Base-by-base conservation (phyloP, 2,888 invertebrate species). In the Artemia sinica region DNA sequence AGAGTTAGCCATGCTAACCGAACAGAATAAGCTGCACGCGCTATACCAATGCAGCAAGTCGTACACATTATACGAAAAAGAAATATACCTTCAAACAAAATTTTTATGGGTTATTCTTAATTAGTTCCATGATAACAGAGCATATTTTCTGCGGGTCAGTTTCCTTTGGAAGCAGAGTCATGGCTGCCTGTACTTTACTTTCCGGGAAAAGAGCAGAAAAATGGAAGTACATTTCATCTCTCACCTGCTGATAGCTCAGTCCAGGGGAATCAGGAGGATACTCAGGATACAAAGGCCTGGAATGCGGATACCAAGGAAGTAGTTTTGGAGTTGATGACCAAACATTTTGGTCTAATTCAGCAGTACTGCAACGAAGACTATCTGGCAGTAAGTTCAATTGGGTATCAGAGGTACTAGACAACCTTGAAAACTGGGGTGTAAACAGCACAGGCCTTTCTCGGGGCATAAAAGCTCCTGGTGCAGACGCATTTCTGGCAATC, bases 171-270 rank as follows among this genome's bases (percentile, higher is more conserved):
- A 89, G 86, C 72, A 87, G 80, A 72, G 86, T 84, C 89, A 96
- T 90, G 0, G 89, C 93, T 68, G 86, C 85, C 68, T 85, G 84
- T n/a, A 95, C 94, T 75, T 91, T 88, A 72, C 88, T 86, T 75
- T 90, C 89, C 0, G 92, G 91, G 79, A 96, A 96, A 70, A 95
- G 86, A 69, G 88, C 88, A n/a, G 89, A 85, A 72, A 96, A 80
- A 78, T 93, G 91, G 78, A 87, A 92, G 77, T 89, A 91, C 75
- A 93, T 80, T 73, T 86, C 84, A 49, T 86, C 82, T 0, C 91
- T 82, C 28, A 86, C 85, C 74, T 91, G 90, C 69, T 83, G 8
- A 77, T 72, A 49, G 71, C 72, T 49, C 68, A 49, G 66, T 49
- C 67, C 58, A 12, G 14, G 68, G 41, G 58, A 49, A 58, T 28